Evolutionary conservation across 1,140 invertebrate genomes (phyloP).

Genomic region (Coelopa frigida): DNA sequence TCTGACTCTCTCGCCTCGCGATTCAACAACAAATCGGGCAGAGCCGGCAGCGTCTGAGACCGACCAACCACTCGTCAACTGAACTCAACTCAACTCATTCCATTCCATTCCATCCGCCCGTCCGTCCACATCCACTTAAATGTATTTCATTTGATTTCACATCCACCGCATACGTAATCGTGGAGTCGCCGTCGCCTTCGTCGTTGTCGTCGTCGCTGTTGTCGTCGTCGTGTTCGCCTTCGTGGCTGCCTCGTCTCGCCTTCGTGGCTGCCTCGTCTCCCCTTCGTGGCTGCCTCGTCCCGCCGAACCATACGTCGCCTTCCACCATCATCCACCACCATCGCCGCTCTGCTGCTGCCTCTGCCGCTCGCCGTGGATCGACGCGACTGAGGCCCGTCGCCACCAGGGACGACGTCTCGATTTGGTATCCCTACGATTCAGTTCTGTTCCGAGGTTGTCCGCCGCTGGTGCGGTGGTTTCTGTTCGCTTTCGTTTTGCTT

Average conservation of each 20-base stretch:
- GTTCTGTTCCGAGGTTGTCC: constrained; percentile 10
- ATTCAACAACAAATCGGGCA: no score
- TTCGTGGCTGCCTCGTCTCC: constrained; percentile 1
- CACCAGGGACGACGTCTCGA: constrained; percentile 4
- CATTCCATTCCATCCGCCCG: no score
- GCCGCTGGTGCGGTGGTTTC: constrained; percentile 9
- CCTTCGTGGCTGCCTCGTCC: no score
- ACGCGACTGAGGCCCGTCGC: neutral
- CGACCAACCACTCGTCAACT: no score
- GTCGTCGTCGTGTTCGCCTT: constrained; percentile 1
- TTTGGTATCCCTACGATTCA: constrained; percentile 11
- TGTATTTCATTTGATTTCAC: no score
- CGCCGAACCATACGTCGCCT: neutral
- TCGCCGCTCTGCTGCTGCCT: neutral
- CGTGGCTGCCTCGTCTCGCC: neutral
- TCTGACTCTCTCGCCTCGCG: no score
- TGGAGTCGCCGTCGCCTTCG: no score
- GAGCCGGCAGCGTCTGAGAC: no score
- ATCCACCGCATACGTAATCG: no score
- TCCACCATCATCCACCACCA: neutral
- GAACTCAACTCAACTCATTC: no score
- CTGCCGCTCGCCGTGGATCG: neutral
- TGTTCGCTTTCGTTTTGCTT: no score
- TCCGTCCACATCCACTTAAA: no score
- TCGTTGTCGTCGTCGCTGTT: neutral